Evolutionary conservation across 2,113 vertebrate species (phyloP).

Genomic region (Hemiscyllium ocellatum): DNA sequence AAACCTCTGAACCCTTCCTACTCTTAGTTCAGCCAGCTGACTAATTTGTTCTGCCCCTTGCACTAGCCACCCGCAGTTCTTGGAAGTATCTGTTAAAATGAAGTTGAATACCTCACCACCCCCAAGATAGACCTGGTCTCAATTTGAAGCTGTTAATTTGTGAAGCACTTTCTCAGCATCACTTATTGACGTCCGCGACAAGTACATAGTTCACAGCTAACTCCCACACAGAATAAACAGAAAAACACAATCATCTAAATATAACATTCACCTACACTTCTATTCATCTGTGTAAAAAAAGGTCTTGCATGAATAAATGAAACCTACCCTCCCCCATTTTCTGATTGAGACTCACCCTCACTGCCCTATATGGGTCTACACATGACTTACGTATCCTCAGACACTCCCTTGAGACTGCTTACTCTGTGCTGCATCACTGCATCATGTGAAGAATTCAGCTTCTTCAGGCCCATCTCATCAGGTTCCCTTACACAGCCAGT

Average conservation of each 20-base stretch:
- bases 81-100: background rate
- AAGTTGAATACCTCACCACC: background rate
- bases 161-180: background rate
- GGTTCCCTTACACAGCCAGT: background rate
- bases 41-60: background rate
- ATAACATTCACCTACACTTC: slow-evolving; percentile 11
- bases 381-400: background rate
- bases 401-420: background rate
- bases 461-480: too few relatives aligned
- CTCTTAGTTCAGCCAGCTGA: too few relatives aligned
- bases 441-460: background rate
- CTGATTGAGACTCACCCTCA: background rate
- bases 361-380: background rate
- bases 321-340: background rate
- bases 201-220: background rate
- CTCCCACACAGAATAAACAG: background rate
- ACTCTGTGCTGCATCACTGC: background rate
- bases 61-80: background rate
- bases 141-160: background rate
- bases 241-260: slow-evolving; percentile 1
- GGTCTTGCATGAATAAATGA: background rate
- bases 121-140: background rate
- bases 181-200: background rate
- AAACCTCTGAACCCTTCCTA: too few relatives aligned
- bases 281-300: slow-evolving; percentile 25